Base-by-base conservation (phyloP, 2,797 vertebrate genomes). In the Falco rusticolus region DNA sequence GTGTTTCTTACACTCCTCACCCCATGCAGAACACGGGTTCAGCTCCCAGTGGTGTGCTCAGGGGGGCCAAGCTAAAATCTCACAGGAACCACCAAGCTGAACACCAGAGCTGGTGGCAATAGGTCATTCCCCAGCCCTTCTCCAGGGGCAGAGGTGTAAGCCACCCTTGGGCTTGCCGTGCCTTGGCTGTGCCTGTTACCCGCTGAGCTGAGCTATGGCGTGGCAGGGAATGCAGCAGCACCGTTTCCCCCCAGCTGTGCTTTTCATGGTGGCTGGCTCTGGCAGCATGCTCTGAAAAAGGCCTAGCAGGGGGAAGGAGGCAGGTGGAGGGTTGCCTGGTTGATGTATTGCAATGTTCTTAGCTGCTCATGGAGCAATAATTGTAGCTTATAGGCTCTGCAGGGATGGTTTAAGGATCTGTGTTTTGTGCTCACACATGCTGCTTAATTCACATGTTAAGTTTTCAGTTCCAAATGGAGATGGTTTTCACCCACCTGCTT, bases 401-500 rank as follows among this genome's bases (percentile, higher is more conserved):
- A 77, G 92, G 71, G 75, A 68, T 48, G 39, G 77, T 95, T 87
- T 92, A 66, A 94, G 31, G 50, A 64, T 80, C 63, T 79, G n/a
- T 5, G 22, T 92, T 94, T 90, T 96, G 89, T 82, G 57, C 64
- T 95, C 56, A 53, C 45, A 74, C 28, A 60, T 16, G 51, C 75
- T 89, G 64, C 45, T 92, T 96, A 83, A 91, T 90, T 92, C 90
- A 84, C 34, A 28, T 50, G 51, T 53, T 95, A 76, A 54, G 86
- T 92, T 93, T 89, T 89, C 63, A 66, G 17, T 47, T 95, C 74
- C 43, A 82, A 86, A 79, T 34, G 24, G 75, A 79, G 78, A 41
- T 34, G 19, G 21, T 89, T 50, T 84, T 83, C 54, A 91, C 37
- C 33, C 39, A 74, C 53, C n/a, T 74, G 41, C 60, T 90, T 90